Evolutionary conservation across 2,113 vertebrate species (phyloP).

Genomic region (Hemibagrus wyckioides): DNA sequence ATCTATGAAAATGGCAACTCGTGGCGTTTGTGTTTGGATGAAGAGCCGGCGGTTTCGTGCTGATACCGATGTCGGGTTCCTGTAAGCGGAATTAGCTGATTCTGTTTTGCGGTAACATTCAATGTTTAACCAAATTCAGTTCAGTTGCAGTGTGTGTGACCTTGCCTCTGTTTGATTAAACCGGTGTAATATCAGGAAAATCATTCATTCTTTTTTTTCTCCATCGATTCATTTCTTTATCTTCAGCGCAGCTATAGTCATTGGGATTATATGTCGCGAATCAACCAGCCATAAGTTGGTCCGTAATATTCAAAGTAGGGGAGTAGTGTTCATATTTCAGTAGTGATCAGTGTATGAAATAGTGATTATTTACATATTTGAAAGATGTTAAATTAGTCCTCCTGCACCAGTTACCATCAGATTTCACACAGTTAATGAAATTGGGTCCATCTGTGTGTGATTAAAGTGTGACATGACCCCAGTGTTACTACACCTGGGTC

Average conservation of each 20-base stretch:
- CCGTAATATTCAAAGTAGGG: not conserved
- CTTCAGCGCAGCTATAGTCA: not conserved
- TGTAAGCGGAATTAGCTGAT: not conserved
- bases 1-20: slow-evolving; percentile 6
- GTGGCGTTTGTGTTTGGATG: not conserved
- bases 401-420: too few species aligned
- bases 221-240: not conserved
- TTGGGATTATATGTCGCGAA: not conserved
- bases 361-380: not conserved
- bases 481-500: not conserved
- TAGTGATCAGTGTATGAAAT: not conserved
- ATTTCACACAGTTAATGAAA: too few species aligned
- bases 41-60: not conserved
- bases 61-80: not conserved
- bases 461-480: not conserved
- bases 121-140: not conserved
- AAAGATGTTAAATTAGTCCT: too few species aligned
- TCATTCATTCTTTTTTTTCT: not conserved
- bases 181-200: not conserved
- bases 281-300: not conserved
- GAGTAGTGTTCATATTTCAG: not conserved
- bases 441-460: not conserved
- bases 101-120: not conserved
- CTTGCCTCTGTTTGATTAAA: not conserved
- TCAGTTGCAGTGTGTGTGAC: not conserved